Base-by-base conservation (phyloP, 2,888 invertebrate genomes). In the Acleris cristana region DNA sequence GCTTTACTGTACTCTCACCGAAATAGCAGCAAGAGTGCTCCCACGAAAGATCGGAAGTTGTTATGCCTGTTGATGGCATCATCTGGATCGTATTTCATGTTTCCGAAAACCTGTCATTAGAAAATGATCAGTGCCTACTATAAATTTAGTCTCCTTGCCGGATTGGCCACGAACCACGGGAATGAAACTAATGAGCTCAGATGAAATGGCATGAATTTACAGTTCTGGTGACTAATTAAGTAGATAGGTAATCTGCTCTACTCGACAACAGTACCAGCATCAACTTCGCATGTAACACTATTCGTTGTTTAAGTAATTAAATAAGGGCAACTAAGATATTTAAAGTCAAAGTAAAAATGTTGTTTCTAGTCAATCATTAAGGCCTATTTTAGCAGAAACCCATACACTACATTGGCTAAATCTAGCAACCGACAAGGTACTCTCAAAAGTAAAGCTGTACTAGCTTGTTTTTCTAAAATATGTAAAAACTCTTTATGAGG, bases 21-120 rank as follows among this genome's bases (percentile, higher is more conserved):
- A 95, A 98, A 98, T 85, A 98, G 96, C 86, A 98, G 95, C 95
- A 98, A 96, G 89, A 98, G 95, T 88, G 97, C 96, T 93, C 96
- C 96, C 94, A 96, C 96, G 95, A 98, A 98, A 86, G 96, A 96
- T 93, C 97, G 96, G 95, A 98, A 98, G 95, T 98, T 98, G 95
- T 98, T 98, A 95, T 98, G 98, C 85, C 97, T 95, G 94, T 97
- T 97, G 93, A 98, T 96, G 88, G 96, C 96, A 83, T 96, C 95
- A 86, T 95, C 95, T 86, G 97, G 96, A 92, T 96, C 96, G 93
- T 97, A 95, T 92, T 94, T 95, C 93, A 98, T 97, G 95, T 97
- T 98, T 92, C 98, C 98, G 94, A 98, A 98, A 88, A 98, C 97
- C 97, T 97, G 94, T 88, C 89, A 82, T 84, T 84, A 83, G 83